Conservation (phyloP, 1,140 invertebrate genomes). For the Nephotettix cincticeps region DNA sequence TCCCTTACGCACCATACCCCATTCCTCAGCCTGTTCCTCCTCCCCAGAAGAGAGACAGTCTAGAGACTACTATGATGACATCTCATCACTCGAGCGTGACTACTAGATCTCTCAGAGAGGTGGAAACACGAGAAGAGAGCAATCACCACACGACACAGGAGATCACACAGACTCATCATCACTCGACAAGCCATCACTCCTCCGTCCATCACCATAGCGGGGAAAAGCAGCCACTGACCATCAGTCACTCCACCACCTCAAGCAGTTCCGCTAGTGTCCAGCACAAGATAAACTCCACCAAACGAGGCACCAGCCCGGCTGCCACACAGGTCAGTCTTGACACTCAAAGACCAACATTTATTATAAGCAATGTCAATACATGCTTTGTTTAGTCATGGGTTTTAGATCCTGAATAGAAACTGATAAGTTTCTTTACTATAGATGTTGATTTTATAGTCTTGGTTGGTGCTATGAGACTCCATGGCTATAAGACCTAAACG, state of each 20-base stretch:
- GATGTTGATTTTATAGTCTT: no score
- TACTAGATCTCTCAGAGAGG: conserved; percentile 56
- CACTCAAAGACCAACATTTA: no score
- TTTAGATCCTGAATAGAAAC: no score
- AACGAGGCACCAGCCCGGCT: conserved; percentile 50
- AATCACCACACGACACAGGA: conserved; percentile 50
- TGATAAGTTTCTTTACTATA: no score
- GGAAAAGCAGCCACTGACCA: conserved; percentile 60
- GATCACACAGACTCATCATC: conserved; percentile 57
- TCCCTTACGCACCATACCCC: conserved; percentile 67
- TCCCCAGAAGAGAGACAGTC: conserved; percentile 52
- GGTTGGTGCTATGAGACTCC: no score
- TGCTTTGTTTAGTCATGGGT: no score
- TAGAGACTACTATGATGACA: conserved; percentile 65
- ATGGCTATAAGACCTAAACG: no score
- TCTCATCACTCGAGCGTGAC: conserved; percentile 60
- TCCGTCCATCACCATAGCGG: conserved; percentile 55
- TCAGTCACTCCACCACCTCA: conserved; percentile 63
- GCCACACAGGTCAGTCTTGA: conserved; percentile 50
- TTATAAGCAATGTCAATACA: no score
- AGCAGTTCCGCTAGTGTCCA: conserved; percentile 59
- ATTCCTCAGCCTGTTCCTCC: conserved; percentile 71
- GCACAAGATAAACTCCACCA: conserved; percentile 56
- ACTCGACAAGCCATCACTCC: conserved; percentile 61
- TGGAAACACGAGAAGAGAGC: conserved; percentile 49